Conservation (phyloP, 2,797 vertebrate genomes). For the Sebastes oblongus region DNA sequence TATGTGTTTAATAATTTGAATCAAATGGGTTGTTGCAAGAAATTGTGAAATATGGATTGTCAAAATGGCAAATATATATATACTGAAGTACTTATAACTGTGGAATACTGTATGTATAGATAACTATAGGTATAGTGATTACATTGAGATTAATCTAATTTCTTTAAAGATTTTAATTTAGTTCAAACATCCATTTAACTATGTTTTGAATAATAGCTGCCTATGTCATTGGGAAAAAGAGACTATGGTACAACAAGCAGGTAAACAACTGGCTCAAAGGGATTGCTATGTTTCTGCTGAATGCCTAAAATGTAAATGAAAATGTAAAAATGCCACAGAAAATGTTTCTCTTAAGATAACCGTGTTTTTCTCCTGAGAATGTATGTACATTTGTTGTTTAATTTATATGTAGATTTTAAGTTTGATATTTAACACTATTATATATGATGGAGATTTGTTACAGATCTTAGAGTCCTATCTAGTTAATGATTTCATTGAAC, state of each 20-base stretch:
- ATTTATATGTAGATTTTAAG: constrained; percentile 69
- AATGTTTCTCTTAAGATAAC: constrained; percentile 16
- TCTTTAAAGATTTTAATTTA: constrained; percentile 16
- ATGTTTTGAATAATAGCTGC: constrained; percentile 21
- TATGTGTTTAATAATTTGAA: constrained; percentile 30
- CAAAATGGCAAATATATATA: not conserved
- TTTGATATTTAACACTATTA: constrained; percentile 63
- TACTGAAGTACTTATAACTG: constrained; percentile 13
- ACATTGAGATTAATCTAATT: constrained; percentile 13
- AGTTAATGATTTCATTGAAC: constrained; percentile 46
- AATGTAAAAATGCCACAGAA: constrained; percentile 43
- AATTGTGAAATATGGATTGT: constrained; percentile 5
- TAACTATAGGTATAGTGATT: constrained; percentile 82
- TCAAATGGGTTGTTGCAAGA: constrained; percentile 19
- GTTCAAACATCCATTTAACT: constrained; percentile 14
- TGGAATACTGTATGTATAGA: constrained; percentile 43
- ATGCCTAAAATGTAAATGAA: constrained; percentile 46
- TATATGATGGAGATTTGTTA: constrained; percentile 38
- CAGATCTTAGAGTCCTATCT: constrained; percentile 6
- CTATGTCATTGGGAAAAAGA: constrained; percentile 36
- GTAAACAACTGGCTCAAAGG: constrained; percentile 35
- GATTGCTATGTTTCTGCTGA: constrained; percentile 23
- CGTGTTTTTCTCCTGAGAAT: constrained; percentile 39
- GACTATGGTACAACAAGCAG: constrained; percentile 71
- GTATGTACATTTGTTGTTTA: constrained; percentile 68